Evolutionary conservation across 2,797 vertebrate species (phyloP), one percentile per base, ranked within the genome.

Genomic region (Paedocypris micromegethes): DNA sequence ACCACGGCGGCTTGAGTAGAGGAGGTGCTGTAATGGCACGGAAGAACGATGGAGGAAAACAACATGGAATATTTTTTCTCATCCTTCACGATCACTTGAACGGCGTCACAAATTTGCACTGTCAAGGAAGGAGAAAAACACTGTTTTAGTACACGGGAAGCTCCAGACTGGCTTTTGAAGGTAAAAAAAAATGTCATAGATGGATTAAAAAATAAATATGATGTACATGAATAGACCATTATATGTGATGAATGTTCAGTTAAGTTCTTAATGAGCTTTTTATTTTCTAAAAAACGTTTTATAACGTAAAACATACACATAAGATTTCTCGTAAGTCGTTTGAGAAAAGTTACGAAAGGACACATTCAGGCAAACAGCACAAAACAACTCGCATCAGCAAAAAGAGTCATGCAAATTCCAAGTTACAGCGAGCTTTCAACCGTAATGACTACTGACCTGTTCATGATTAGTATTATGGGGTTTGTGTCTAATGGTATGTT

Each of bases 21-120:
- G 60, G 91, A 86, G 0, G 94, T 97, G 51, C 92, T 91, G 85
- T 93, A 99, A 72, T 91, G 92, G 78, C 95, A 99, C 0, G 90
- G 93, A 8, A 99, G 92, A 72, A 96, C 87, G 39, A 93, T 89
- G 0, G 94, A 86, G 85, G 97, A 95, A 87, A 99, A 99, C 69
- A 99, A 89, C 93, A 95, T 95, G 55, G 92, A 93, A 53, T 89
- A 87, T 59, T 88, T 91, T 86, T 91, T 92, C 83, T 91, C 90
- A 78, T 96, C 93, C 6, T 90, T 91, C 73, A 97, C 88, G 0
- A 83, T 90, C 76, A 99, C 96, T 44, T 93, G 90, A 57, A 99
- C 85, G 1, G 91, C 91, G 71, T 90, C 74, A 23, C 87, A 87
- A 64, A 75, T 58, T 9, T 77, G 82, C 72, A 77, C 88, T 87